phyloP scores from a whole-genome alignment of 2,797 vertebrate species.

The Acrocephalus scirpaceus region DNA sequence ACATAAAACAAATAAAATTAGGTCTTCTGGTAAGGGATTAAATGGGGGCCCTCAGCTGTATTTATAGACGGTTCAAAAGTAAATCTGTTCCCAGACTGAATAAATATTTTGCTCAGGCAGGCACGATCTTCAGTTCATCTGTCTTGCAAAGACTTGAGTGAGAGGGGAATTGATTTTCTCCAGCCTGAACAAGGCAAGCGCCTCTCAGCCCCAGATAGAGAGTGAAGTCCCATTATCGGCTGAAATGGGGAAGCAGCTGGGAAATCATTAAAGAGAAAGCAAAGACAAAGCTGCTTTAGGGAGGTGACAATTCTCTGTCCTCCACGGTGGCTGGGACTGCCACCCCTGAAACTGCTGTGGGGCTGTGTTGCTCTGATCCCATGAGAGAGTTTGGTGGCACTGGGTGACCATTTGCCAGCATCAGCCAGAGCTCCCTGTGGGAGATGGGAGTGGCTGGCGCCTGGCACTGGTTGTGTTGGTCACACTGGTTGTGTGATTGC shows the following conservation, averaged over 20 bases:
- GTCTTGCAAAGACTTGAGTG: conserved; percentile 49
- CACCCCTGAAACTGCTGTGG: neutral
- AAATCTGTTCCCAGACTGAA: conserved; percentile 59
- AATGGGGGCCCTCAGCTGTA: conserved; percentile 41
- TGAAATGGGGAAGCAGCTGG: conserved; percentile 32
- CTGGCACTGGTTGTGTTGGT: neutral
- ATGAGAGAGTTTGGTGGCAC: neutral
- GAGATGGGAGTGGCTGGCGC: accelerated
- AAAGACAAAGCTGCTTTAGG: neutral
- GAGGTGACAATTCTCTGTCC: neutral
- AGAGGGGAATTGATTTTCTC: conserved; percentile 65
- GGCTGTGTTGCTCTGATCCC: accelerated
- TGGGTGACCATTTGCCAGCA: neutral
- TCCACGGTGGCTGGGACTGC: accelerated
- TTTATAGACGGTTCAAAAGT: conserved; percentile 66
- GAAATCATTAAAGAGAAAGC: conserved; percentile 19
- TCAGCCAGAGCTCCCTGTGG: neutral
- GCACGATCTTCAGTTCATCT: conserved; percentile 52
- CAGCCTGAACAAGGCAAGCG: conserved; percentile 20
- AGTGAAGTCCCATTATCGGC: conserved; percentile 23
- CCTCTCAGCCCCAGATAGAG: conserved; percentile 6
- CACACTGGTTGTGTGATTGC: neutral
- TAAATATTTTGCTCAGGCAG: conserved; percentile 66
- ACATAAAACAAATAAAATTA: conserved; percentile 31
- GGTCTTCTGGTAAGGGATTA: conserved; percentile 42